Evolutionary conservation across 2,888 invertebrate species (phyloP), one percentile per base, ranked within the genome.

Genomic region (Brachyopa scutellaris): DNA sequence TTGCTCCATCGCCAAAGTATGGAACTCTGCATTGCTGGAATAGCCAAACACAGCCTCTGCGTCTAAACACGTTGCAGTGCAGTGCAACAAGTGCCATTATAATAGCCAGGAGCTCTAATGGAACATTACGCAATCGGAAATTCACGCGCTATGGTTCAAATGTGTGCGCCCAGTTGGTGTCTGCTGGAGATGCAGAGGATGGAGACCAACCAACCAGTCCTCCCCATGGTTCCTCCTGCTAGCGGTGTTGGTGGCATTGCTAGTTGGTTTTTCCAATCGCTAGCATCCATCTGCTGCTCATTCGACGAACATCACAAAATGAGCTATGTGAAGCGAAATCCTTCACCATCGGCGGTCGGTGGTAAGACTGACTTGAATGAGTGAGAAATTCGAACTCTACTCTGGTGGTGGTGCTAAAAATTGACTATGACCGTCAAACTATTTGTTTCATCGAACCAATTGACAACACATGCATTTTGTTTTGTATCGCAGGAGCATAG

Each of bases 391-490:
- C 59, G 31, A 51, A 62, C 42, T 59, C 42, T 40, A 64, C 51
- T 70, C 33, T 29, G 66, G 57, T 77, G 70, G 70, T 72, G 77
- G 77, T 82, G 82, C 77, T 77, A 77, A 72, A 82, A 82, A 82
- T 70, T 82, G 76, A 61, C 77, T 82, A 77, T 82, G 82, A 82
- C 82, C 77, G 82, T 82, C 82, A 77, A 82, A 82, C 82, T 77
- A 82, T 82, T 82, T 82, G 80, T 82, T 82, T 69, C 80, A 76
- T 76, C 76, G 80, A 82, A 82, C 82, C 82, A 82, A 82, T 77
- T 77, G 82, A 72, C 82, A 77, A 66, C 80, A 82, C 80, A 76
- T 70, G 70, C 51, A 82, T 82, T 64, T 80, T 57, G 55, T 49
- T 74, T 57, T 49, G 70, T 70, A 64, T 76, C 64, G 38, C 57